Conservation (phyloP, 2,888 invertebrate species). For the Rotaria magnacalcarata region DNA sequence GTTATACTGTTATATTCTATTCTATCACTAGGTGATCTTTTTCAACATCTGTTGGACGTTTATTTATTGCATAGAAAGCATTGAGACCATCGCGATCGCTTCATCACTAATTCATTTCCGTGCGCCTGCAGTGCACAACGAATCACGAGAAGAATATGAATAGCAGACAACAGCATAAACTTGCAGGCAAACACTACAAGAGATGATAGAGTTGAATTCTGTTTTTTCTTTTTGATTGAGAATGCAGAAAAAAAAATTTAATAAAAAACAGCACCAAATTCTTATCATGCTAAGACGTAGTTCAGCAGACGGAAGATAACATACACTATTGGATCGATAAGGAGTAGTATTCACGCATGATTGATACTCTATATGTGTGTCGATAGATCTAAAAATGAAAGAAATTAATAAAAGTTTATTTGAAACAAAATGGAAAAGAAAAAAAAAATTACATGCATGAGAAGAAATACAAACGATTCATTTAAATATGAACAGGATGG, state of each 20-base stretch:
- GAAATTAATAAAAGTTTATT: not conserved
- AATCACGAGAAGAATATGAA: not conserved
- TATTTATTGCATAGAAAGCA: not conserved
- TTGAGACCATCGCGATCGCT: not conserved
- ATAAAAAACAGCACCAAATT: too few relatives aligned
- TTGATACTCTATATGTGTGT: not conserved
- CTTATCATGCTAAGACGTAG: too few relatives aligned
- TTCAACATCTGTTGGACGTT: not conserved
- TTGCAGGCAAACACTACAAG: not conserved
- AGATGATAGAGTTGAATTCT: not conserved
- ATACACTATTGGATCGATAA: too few relatives aligned
- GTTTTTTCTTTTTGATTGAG: not conserved
- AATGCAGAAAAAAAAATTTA: not conserved
- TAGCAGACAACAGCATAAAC: not conserved
- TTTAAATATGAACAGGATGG: not conserved
- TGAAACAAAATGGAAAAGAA: not conserved
- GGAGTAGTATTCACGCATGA: not conserved
- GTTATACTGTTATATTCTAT: not conserved
- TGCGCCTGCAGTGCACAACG: not conserved
- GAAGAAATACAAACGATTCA: not conserved
- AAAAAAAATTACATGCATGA: not conserved
- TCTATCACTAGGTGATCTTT: not conserved
- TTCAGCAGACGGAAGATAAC: too few relatives aligned
- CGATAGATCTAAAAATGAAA: not conserved
- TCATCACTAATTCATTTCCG: not conserved